These are phyloP conservation scores for Orussus abietinus DNA, from an alignment of 1,140 invertebrate genomes.

Conservation along the genomic window DNA sequence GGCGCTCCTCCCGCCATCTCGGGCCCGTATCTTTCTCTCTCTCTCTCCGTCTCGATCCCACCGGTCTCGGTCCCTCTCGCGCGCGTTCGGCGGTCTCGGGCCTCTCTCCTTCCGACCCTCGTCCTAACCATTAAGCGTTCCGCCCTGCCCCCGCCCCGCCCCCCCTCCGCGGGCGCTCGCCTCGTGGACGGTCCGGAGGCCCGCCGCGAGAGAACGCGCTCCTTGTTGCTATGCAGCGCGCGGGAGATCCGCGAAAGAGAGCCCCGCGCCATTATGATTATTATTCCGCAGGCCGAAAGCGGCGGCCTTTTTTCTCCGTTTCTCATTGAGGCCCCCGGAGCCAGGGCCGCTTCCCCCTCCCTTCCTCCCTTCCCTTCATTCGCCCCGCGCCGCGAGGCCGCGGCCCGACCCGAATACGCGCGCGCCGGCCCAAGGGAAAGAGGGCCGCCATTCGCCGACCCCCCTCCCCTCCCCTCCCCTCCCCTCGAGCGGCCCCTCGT, in stretches of 20 bases:
- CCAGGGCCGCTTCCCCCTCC: constrained; percentile 9
- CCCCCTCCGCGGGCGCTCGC: constrained; percentile 13
- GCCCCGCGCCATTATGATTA: constrained; percentile 1
- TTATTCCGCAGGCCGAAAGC: constrained; percentile 13
- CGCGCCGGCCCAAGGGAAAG: no score
- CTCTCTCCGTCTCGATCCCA: constrained; percentile 2
- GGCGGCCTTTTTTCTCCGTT: constrained; percentile 6
- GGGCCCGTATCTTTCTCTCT: constrained; percentile 5
- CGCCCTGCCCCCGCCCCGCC: constrained; percentile 22
- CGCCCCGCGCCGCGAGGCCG: constrained; percentile 11
- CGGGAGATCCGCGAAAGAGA: constrained; percentile 6
- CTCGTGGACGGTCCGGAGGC: constrained; percentile 3
- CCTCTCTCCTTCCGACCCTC: constrained; percentile 8
- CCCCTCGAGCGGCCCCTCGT: constrained; percentile 12
- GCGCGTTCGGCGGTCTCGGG: constrained; percentile 9
- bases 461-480: constrained; percentile 7
- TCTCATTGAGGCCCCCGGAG: constrained; percentile 14
- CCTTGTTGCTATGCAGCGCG: constrained; percentile 38
- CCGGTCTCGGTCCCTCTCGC: constrained; percentile 5
- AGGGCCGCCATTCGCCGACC: constrained; percentile 8
- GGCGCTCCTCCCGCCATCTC: constrained; percentile 1
- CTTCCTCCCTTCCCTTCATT: not conserved
- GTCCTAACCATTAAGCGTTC: no score
- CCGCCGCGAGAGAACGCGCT: constrained; percentile 22
- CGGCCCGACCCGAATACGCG: no score